A percentile compares a stretch with the other conserved stretches of the same genome.
phyloP scores from a whole-genome alignment of 2,797 vertebrate genomes.

The Cercopithecus petaurista region DNA sequence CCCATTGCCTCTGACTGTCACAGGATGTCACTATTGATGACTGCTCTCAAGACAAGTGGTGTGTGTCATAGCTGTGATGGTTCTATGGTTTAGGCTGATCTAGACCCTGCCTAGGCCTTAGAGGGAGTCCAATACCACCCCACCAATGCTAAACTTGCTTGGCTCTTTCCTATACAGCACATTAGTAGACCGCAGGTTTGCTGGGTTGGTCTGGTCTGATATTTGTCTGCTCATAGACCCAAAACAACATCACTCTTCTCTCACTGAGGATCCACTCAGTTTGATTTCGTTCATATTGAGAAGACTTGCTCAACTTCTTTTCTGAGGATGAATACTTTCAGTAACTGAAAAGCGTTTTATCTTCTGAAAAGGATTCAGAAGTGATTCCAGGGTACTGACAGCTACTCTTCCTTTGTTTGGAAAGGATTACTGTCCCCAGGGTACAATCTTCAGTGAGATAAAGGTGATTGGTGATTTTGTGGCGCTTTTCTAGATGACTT shows the following conservation, averaged over 20 bases:
- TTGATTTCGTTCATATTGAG: background rate
- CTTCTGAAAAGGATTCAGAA: background rate
- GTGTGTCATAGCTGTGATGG: background rate
- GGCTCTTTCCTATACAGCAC: background rate
- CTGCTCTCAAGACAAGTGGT: background rate
- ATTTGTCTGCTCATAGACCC: background rate
- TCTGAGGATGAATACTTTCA: background rate
- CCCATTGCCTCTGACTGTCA: background rate
- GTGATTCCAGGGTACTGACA: background rate
- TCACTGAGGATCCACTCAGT: background rate
- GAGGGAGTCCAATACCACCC: background rate
- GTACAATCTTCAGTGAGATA: background rate
- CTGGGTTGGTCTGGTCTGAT: background rate
- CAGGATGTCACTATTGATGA: background rate
- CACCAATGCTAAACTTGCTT: background rate
- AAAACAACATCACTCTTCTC: background rate
- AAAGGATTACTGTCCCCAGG: background rate
- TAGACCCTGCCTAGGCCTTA: background rate
- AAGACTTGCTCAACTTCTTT: background rate
- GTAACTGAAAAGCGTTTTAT: background rate
- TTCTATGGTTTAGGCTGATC: background rate
- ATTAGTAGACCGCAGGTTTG: background rate
- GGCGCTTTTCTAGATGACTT: background rate
- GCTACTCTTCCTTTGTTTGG: background rate
- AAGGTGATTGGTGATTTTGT: background rate